These are phyloP conservation scores for Amitus sp. DNA, from an alignment of 2,888 invertebrate species.

Conservation along the genomic window DNA sequence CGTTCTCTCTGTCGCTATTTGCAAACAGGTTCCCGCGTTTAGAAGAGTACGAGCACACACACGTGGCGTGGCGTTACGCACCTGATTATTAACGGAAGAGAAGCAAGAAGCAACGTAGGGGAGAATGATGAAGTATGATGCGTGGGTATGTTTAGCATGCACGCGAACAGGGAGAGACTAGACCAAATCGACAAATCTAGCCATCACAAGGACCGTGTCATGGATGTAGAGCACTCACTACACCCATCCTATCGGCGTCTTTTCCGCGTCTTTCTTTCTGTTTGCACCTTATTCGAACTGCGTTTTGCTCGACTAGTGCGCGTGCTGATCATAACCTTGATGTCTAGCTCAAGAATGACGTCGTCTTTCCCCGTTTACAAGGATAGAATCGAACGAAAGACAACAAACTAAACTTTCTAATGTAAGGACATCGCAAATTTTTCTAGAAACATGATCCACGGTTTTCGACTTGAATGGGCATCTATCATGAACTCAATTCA, in stretches of 20 bases:
- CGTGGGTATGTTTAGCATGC: constrained; percentile 39
- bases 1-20: constrained; percentile 18
- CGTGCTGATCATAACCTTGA: constrained; percentile 40
- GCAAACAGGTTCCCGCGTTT: constrained; percentile 43
- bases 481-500: too few species aligned
- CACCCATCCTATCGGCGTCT: constrained; percentile 44
- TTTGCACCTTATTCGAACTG: constrained; percentile 32
- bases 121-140: too few species aligned
- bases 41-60: constrained; percentile 19
- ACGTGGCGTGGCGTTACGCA: constrained; percentile 13
- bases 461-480: too few species aligned
- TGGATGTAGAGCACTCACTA: constrained; percentile 63
- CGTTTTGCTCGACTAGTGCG: constrained; percentile 30
- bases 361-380: too few species aligned
- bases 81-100: constrained; percentile 6
- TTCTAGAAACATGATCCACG: too few species aligned
- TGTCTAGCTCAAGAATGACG: constrained; percentile 40
- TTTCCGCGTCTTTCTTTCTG: constrained; percentile 24
- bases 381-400: too few species aligned
- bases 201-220: constrained; percentile 63
- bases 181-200: constrained; percentile 38
- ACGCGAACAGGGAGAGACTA: constrained; percentile 28
- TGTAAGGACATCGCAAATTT: too few species aligned
- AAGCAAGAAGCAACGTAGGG: neutral
- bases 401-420: too few species aligned